Conservation (phyloP, 1,140 invertebrate genomes). For the Drosophila saltans region DNA sequence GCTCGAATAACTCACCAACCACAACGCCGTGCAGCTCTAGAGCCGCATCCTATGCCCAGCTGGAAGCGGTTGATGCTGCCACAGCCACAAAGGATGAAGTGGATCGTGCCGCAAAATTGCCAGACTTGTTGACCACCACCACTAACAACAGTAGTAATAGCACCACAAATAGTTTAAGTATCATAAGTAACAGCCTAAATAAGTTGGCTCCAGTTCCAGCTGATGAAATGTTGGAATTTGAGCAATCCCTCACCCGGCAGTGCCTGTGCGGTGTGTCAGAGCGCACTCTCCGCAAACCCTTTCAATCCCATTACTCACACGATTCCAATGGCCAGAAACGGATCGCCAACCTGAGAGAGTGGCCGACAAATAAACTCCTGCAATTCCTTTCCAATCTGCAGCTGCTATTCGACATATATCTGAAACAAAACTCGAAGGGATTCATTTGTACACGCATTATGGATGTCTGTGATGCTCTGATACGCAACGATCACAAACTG, state of each 20-base stretch:
- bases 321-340: conserved; percentile 84
- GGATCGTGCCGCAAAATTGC: conserved; percentile 66
- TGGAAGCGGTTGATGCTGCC: conserved; percentile 32
- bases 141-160: conserved; percentile 18
- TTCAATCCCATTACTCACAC: conserved; percentile 86
- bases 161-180: conserved; percentile 23
- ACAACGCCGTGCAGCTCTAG: conserved; percentile 73
- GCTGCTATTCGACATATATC: conserved; percentile 91
- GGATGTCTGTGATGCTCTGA: conserved; percentile 90
- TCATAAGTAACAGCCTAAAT: conserved; percentile 49
- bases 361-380: conserved; percentile 88
- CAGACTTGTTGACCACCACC: conserved; percentile 54
- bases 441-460: conserved; percentile 91
- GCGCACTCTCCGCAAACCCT: conserved; percentile 87
- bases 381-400: conserved; percentile 92
- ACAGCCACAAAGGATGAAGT: conserved; percentile 61
- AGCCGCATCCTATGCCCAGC: conserved; percentile 66
- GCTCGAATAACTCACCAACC: conserved; percentile 72
- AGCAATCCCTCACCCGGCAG: conserved; percentile 88
- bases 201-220: conserved; percentile 39
- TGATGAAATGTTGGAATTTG: conserved; percentile 83
- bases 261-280: conserved; percentile 91
- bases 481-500: conserved; percentile 91
- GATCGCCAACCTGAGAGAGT: conserved; percentile 86
- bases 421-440: conserved; percentile 92